Conservation (phyloP, 2,113 vertebrate genomes). For the Seriola rivoliana region DNA sequence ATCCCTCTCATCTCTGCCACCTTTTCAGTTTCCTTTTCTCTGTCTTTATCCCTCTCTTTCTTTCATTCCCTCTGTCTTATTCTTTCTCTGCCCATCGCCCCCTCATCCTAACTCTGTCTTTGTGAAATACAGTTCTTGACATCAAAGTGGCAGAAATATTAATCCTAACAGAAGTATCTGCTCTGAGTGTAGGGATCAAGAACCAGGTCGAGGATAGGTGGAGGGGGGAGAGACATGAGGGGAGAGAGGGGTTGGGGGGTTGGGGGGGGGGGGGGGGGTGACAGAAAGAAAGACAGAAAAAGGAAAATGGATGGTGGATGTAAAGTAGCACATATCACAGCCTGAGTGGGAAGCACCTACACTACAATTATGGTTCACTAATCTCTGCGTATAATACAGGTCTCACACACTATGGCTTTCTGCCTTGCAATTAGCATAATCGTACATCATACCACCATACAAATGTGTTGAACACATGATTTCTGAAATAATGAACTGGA, state of each 20-base stretch:
- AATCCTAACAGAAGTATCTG: conserved; percentile 80
- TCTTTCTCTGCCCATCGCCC: conserved; percentile 75
- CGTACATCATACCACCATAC: conserved; percentile 23
- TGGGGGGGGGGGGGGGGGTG: not conserved
- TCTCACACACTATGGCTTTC: conserved; percentile 62
- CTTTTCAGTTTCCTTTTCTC: conserved; percentile 73
- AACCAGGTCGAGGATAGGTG: conserved; percentile 75
- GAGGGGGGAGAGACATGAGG: conserved; percentile 11
- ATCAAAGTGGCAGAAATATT: conserved; percentile 86
- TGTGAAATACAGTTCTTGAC: conserved; percentile 78
- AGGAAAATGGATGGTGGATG: conserved; percentile 55
- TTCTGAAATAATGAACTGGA: conserved; percentile 33
- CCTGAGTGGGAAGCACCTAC: conserved; percentile 63
- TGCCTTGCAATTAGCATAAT: conserved; percentile 69
- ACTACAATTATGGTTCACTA: conserved; percentile 69
- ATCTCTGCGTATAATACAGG: conserved; percentile 72
- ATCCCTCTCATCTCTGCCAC: conserved; percentile 82
- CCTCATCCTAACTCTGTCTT: conserved; percentile 77
- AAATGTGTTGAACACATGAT: conserved; percentile 49
- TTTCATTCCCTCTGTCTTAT: conserved; percentile 71
- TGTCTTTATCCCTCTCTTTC: conserved; percentile 72
- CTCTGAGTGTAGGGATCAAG: conserved; percentile 80
- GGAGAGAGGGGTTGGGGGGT: not conserved
- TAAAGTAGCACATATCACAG: conserved; percentile 62
- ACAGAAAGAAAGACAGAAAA: conserved; percentile 42